Percentiles rank a stretch among this genome's conserved stretches.
Conservation (phyloP, 2,797 vertebrate species). For the Coranthus polyacanthus region DNA sequence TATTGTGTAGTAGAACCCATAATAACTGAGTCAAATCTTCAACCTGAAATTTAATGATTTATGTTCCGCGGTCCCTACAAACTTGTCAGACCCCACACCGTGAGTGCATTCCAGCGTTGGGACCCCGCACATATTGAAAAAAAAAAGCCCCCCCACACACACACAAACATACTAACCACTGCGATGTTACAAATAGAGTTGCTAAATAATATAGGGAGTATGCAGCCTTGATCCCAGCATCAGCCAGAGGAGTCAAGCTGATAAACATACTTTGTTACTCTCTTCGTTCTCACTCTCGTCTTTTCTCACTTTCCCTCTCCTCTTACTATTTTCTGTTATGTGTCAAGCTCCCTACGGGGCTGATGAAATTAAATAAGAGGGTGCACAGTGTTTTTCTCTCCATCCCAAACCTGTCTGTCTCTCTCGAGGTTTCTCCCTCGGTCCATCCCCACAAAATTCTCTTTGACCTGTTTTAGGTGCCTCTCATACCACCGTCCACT, state of each 20-base stretch:
- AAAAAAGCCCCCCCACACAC: background rate
- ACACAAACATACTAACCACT: constrained; percentile 25
- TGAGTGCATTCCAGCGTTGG: no score
- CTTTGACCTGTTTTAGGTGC: background rate
- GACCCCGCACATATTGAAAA: no score
- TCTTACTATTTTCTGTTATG: constrained; percentile 43
- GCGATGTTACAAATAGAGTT: constrained; percentile 58
- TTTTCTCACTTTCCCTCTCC: constrained; percentile 28
- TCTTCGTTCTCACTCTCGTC: constrained; percentile 4
- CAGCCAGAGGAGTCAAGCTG: constrained; percentile 51
- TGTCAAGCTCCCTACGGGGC: constrained; percentile 29
- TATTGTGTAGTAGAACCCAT: no score
- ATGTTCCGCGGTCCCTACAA: no score
- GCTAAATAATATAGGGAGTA: constrained; percentile 68
- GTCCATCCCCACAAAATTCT: background rate
- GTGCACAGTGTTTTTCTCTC: constrained; percentile 30
- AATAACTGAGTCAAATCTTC: no score
- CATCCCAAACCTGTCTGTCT: constrained; percentile 23
- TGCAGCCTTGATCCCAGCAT: constrained; percentile 57
- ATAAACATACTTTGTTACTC: constrained; percentile 59
- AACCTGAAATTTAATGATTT: no score
- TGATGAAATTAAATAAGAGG: constrained; percentile 52
- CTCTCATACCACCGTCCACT: constrained; percentile 16
- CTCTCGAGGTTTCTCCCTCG: constrained; percentile 14
- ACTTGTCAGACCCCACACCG: no score